Base-by-base conservation (phyloP, 1,140 invertebrate species). In the Araneus ventricosus region DNA sequence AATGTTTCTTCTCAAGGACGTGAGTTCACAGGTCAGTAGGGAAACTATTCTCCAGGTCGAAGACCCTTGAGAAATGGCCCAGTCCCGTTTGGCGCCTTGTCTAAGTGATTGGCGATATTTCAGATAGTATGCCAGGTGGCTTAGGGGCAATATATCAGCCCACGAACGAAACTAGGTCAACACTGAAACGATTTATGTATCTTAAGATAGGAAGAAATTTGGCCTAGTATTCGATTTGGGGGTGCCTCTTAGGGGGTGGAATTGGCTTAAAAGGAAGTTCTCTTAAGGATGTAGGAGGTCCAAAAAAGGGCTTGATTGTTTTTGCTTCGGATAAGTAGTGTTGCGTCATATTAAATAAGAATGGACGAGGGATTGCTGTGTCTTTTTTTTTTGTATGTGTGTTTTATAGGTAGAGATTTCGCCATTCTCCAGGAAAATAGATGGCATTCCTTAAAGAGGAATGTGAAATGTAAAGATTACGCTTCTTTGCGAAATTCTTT, bases 1-100 rank as follows among this genome's bases (percentile, higher is more conserved):
- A 70, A 30, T 67, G 59, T 70, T 90, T 82, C 24, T 87, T 88
- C 63, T 88, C 90, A 92, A 92, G 90, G 90, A 85, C 90, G 82
- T 24, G 80, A 82, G 90, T 86, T 88, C 90, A 85, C 80, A 86
- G 80, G 90, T 92, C 90, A 86, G 59, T 92, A 70, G 90, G 90
- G 82, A 70, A 92, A 92, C 59, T 67, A 27, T 37, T 92, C 34
- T 61, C n/a, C 52, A 37, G 90, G 80, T 92, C 90, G 82, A 27
- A 92, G 80, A 92, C 90, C 90, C 90, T n/a, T 57, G 10, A 7
- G 22, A 37, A 27, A 45, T 92, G 39, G 37, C 80, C 80, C 57
- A 88, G 57, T 90, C 45, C n/a, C 70, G 67, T 80, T 80, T 80
- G 45, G 88, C 88, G 88, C 27, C 30, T 75, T 30, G 27, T 20